These are phyloP conservation scores for Vollenhovia emeryi DNA, from an alignment of 1,140 invertebrate species.

Conservation along the genomic window DNA sequence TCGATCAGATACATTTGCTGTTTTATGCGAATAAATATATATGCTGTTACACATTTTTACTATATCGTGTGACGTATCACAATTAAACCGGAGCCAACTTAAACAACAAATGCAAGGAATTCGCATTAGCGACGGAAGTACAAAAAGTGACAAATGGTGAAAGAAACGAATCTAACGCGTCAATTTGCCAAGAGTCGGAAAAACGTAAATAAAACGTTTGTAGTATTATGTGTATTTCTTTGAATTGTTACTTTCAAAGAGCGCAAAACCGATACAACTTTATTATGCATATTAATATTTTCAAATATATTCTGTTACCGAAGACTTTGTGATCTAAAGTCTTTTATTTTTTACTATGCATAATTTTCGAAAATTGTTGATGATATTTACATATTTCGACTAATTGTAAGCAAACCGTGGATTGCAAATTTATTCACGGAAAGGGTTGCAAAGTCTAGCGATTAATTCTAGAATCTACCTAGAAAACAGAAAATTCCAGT, in stretches of 20 bases:
- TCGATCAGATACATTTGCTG: neutral
- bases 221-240: neutral
- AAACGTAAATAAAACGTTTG: neutral
- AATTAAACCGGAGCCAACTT: neutral
- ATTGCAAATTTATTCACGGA: neutral
- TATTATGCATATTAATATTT: neutral
- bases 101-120: neutral
- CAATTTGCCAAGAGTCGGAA: neutral
- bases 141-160: neutral
- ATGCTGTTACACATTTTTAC: neutral
- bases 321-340: neutral
- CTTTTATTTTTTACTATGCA: neutral
- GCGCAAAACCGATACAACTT: neutral
- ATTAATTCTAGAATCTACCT: neutral
- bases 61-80: neutral
- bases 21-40: neutral
- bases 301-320: neutral
- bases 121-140: constrained; percentile 27
- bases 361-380: neutral
- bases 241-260: neutral
- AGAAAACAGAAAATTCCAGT: neutral
- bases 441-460: neutral
- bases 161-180: neutral
- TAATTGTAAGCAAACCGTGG: neutral
- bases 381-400: neutral